Percentiles rank a stretch among this genome's conserved stretches.
These are phyloP conservation scores for Drosophila ambigua DNA, from an alignment of 1,140 invertebrate genomes.

Conservation along the genomic window DNA sequence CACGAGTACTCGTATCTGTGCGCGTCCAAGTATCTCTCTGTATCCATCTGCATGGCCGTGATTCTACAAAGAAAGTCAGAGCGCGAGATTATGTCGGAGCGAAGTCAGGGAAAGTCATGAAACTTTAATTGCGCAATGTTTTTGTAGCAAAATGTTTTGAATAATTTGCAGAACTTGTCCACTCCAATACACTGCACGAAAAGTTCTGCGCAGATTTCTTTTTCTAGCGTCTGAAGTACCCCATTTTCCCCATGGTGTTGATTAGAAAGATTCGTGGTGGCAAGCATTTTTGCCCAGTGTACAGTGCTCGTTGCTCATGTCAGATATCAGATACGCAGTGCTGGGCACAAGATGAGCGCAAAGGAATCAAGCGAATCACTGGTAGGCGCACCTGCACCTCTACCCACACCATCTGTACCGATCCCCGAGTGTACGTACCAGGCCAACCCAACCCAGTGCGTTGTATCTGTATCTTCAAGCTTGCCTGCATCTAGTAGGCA, in stretches of 20 bases:
- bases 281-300: constrained; percentile 25
- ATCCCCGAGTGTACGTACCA: not conserved
- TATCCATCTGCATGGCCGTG: not conserved
- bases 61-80: constrained; percentile 51
- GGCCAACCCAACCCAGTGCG: constrained; percentile 38
- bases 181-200: constrained; percentile 25
- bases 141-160: constrained; percentile 41
- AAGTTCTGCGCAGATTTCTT: not conserved
- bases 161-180: constrained; percentile 53
- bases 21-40: not conserved
- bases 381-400: constrained; percentile 35
- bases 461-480: constrained; percentile 77
- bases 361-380: constrained; percentile 77
- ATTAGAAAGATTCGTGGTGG: too few species aligned
- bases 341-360: constrained; percentile 69
- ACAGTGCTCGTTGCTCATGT: constrained; percentile 42
- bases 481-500: constrained; percentile 51
- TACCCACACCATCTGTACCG: not conserved
- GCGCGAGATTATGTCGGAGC: constrained; percentile 37
- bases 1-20: too few species aligned
- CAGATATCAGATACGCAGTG: constrained; percentile 80
- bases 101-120: constrained; percentile 42
- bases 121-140: constrained; percentile 53
- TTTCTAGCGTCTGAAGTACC: too few species aligned
- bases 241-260: too few species aligned